Base-by-base conservation (phyloP, 2,113 vertebrate genomes). In the Thamnaconus septentrionalis region DNA sequence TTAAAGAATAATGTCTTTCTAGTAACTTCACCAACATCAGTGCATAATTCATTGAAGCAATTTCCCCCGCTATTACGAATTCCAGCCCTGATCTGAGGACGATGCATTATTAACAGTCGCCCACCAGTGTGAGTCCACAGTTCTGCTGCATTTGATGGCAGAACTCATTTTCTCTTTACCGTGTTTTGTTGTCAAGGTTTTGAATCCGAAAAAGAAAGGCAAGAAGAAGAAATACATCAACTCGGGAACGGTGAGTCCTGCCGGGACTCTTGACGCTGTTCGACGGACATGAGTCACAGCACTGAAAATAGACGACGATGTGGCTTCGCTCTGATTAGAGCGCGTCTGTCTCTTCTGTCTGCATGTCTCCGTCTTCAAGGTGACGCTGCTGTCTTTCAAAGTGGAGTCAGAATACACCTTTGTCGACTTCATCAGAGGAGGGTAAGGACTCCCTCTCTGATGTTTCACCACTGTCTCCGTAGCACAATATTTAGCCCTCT, bases 201-300 rank as follows among this genome's bases (percentile, higher is more conserved):
- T 98, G 73, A 98, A 98, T 88, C 96, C 95, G 4, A 93, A 95
- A 85, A 98, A 98, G 90, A 98, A 96, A 87, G 96, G 95, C 83
- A 96, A 95, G 91, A 98, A 98, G 91, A 98, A 98, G 92, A 98
- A 98, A 92, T 98, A 98, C 0, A 70, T 96, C 71, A 98, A 98
- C 73, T 98, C 96, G 0, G 96, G 96, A 71, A 98, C 96, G 0
- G 96, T 98, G 89, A 94, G 94, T 90, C 51, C 43, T 12, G 11
- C 39, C 5, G 5, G 4, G 43, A 41, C 7, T 53, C 40, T 1
- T 64, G 53, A 50, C 5, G n/a, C 66, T 57, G 56, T 31, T 31
- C 18, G 18, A 31, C 18, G 18, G 18, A 31, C 18, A 31, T 31
- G 18, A 31, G 18, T 31, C 18, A 31, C 18, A 31, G 18, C 18